These are phyloP conservation scores for Drosophila pseudotakahashii DNA, from an alignment of 2,888 invertebrate genomes.

Conservation along the genomic window DNA sequence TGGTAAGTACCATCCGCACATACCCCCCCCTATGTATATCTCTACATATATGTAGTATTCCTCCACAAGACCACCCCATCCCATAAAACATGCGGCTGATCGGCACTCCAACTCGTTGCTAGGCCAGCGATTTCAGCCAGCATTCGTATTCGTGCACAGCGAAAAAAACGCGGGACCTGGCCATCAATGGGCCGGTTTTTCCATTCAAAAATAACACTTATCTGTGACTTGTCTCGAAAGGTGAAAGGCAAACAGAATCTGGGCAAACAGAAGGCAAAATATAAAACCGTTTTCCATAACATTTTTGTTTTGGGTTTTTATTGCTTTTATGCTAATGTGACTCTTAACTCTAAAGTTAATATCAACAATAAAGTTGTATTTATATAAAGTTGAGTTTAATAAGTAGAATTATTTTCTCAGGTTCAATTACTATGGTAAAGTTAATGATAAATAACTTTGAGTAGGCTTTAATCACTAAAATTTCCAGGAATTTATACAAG, in stretches of 20 bases:
- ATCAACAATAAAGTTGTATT: too few relatives aligned
- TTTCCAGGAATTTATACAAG: not conserved
- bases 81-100: not conserved
- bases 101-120: conserved; percentile 25
- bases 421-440: not conserved
- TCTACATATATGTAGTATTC: too few relatives aligned
- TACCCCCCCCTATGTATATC: not conserved
- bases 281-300: not conserved
- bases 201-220: conserved; percentile 13
- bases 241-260: not conserved
- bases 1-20: conserved; percentile 85
- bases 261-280: not conserved
- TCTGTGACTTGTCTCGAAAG: conserved; percentile 3
- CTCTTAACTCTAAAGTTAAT: not conserved
- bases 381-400: too few relatives aligned
- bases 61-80: not conserved
- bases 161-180: not conserved
- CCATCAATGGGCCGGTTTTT: conserved; percentile 3
- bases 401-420: not conserved
- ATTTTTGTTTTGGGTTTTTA: not conserved
- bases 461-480: not conserved
- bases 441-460: too few relatives aligned
- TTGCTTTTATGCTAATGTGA: not conserved
- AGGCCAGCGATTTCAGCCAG: conserved; percentile 14
- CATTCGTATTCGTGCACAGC: conserved; percentile 1